Percentiles rank a stretch among this genome's conserved stretches.
phyloP scores from a whole-genome alignment of 1,140 invertebrate genomes.

The Micrasema minimum region DNA sequence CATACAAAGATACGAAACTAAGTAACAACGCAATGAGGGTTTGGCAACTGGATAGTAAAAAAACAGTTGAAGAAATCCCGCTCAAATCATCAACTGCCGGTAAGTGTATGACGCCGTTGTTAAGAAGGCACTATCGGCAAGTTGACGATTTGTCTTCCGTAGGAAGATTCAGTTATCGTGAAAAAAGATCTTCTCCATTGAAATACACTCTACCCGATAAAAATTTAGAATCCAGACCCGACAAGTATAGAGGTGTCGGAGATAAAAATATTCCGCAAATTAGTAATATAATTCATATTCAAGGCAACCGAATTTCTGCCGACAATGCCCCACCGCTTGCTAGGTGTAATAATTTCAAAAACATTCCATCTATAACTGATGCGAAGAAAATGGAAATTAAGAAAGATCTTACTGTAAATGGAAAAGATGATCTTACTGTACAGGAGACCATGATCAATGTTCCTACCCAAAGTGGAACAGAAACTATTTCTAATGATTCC shows the following conservation, averaged over 20 bases:
- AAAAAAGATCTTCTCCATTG: slow-evolving; percentile 50
- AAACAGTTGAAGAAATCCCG: slow-evolving; percentile 27
- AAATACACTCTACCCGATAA: slow-evolving; percentile 43
- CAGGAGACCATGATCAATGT: neutral
- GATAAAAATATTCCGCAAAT: slow-evolving; percentile 29
- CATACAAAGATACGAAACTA: slow-evolving; percentile 5
- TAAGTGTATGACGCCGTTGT: slow-evolving; percentile 64
- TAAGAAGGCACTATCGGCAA: slow-evolving; percentile 57
- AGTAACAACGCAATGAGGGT: slow-evolving; percentile 31
- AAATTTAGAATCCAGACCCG: slow-evolving; percentile 55
- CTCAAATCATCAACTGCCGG: slow-evolving; percentile 60
- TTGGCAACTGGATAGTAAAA: slow-evolving; percentile 39
- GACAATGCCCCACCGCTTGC: slow-evolving; percentile 40
- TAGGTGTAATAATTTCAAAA: slow-evolving; percentile 49
- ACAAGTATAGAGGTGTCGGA: slow-evolving; percentile 13
- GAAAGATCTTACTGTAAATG: neutral
- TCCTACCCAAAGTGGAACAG: neutral
- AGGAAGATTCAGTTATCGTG: slow-evolving; percentile 62
- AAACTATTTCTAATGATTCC: neutral
- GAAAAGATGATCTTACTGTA: neutral
- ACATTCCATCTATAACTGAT: slow-evolving; percentile 48
- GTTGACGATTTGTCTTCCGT: slow-evolving; percentile 58
- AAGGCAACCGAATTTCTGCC: neutral
- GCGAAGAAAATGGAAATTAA: neutral
- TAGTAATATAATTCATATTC: slow-evolving; percentile 20